Percentiles rank a stretch among this genome's conserved stretches.
Evolutionary conservation across 2,113 vertebrate genomes (phyloP).

Genomic region (Malurus elegans): DNA sequence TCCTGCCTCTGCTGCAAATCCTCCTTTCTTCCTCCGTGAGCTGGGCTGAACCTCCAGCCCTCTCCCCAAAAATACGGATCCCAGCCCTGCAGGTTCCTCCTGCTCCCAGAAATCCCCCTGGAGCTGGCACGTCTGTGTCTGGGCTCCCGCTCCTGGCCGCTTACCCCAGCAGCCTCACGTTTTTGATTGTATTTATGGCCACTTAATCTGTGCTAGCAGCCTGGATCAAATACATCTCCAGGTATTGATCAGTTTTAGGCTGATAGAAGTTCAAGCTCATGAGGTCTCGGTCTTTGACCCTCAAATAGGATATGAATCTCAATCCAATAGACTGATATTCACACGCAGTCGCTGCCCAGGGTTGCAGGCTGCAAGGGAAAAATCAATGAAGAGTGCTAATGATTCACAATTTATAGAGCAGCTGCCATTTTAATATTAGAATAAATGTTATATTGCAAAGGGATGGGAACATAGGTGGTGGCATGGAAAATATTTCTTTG

Average conservation of each 20-base stretch:
- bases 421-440: conserved; percentile 90
- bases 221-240: conserved; percentile 79
- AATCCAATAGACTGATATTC: conserved; percentile 91
- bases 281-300: conserved; percentile 90
- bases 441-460: conserved; percentile 79
- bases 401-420: conserved; percentile 91
- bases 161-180: background rate
- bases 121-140: background rate
- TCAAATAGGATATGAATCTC: conserved; percentile 99
- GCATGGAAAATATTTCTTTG: conserved; percentile 79
- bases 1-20: background rate
- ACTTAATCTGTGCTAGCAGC: conserved; percentile 79
- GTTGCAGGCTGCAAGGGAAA: conserved; percentile 53
- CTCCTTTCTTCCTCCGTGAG: background rate
- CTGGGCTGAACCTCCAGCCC: background rate
- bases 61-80: background rate
- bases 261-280: conserved; percentile 79
- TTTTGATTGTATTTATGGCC: conserved; percentile 80
- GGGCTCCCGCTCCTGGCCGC: background rate
- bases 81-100: background rate
- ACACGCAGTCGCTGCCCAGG: conserved; percentile 35
- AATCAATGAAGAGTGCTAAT: conserved; percentile 85
- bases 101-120: background rate
- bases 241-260: conserved; percentile 89
- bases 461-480: conserved; percentile 73